These are phyloP conservation scores for Clarias pachynema DNA, from an alignment of 2,797 vertebrate species.

Conservation along the genomic window DNA sequence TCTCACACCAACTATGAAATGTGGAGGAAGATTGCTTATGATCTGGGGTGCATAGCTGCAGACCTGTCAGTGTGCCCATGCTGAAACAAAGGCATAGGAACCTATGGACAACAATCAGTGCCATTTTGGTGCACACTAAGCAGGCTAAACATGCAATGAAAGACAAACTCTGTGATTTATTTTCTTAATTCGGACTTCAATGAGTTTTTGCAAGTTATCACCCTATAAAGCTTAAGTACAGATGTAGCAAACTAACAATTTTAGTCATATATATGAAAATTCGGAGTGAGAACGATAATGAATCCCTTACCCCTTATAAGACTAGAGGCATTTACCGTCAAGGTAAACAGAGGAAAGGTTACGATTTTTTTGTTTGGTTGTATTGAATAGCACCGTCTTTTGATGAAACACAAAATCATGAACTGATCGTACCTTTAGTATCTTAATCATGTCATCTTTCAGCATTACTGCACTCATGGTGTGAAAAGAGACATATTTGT, in stretches of 20 bases:
- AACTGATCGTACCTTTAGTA: constrained; percentile 8
- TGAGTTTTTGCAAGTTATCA: constrained; percentile 88
- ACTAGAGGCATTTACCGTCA: constrained; percentile 7
- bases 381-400: constrained; percentile 34
- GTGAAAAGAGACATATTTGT: constrained; percentile 27
- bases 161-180: constrained; percentile 84
- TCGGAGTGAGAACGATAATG: not conserved
- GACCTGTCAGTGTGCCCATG: not conserved
- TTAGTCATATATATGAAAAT: not conserved
- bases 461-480: not conserved
- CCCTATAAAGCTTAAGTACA: constrained; percentile 74
- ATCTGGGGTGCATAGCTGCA: no score
- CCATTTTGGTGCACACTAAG: constrained; percentile 64
- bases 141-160: constrained; percentile 66
- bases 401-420: constrained; percentile 39
- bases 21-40: no score
- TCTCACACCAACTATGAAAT: no score
- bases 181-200: constrained; percentile 80
- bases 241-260: constrained; percentile 72
- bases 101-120: constrained; percentile 70
- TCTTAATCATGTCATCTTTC: not conserved
- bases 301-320: not conserved
- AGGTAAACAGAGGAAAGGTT: constrained; percentile 7
- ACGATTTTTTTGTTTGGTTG: constrained; percentile 20
- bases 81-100: constrained; percentile 58